Percentiles rank a stretch among this genome's conserved stretches.
phyloP scores from a whole-genome alignment of 2,113 vertebrate genomes.

The Tyrannus savana region DNA sequence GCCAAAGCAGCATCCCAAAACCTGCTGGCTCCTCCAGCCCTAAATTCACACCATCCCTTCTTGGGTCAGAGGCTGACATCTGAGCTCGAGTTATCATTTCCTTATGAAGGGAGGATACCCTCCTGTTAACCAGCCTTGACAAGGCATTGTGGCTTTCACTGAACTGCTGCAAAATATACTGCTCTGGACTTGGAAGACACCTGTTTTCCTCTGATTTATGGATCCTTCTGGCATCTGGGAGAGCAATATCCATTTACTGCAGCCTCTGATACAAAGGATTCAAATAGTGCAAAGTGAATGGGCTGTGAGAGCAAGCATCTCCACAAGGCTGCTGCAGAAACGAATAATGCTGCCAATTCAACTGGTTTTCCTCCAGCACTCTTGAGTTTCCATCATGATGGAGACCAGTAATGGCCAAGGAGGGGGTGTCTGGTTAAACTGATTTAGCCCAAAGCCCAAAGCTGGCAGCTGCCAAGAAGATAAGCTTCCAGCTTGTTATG shows the following conservation, averaged over 20 bases:
- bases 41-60: constrained; percentile 42
- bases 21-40: background rate
- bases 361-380: background rate
- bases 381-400: background rate
- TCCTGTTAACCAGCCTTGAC: constrained; percentile 19
- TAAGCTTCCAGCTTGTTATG: background rate
- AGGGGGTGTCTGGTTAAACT: background rate
- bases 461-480: background rate
- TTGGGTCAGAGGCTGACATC: constrained; percentile 39
- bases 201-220: constrained; percentile 59
- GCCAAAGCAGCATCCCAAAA: background rate
- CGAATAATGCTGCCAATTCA: accelerated
- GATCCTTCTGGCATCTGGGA: background rate
- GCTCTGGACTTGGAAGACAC: constrained; percentile 34
- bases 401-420: background rate
- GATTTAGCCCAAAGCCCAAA: background rate
- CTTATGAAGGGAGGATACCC: constrained; percentile 34
- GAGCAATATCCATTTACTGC: constrained; percentile 11
- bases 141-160: constrained; percentile 14
- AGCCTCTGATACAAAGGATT: background rate
- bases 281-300: background rate
- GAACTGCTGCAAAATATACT: constrained; percentile 21
- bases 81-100: constrained; percentile 17
- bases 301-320: background rate
- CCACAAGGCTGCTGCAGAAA: background rate